Evolutionary conservation across 2,113 vertebrate species (phyloP).

Genomic region (Lathamus discolor): DNA sequence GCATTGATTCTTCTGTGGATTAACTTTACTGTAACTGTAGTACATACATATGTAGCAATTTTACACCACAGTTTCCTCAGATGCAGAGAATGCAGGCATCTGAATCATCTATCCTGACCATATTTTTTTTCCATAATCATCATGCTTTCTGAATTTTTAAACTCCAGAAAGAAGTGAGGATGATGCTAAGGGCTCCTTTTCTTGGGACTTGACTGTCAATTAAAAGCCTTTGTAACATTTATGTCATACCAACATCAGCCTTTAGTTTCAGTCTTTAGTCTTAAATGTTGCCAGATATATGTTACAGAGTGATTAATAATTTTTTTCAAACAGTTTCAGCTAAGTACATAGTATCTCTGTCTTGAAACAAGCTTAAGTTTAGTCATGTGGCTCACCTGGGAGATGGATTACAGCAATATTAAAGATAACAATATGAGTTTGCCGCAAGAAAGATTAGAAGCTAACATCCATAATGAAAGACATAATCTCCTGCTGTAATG

Average conservation of each 20-base stretch:
- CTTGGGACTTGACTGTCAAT: not conserved
- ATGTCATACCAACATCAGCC: not conserved
- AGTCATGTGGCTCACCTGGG: not conserved
- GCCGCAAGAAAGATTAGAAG: not conserved
- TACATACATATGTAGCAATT: not conserved
- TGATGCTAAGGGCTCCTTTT: not conserved
- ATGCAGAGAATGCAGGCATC: not conserved
- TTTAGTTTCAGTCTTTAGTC: not conserved
- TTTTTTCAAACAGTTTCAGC: not conserved
- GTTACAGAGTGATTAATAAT: not conserved
- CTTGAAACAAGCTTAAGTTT: not conserved
- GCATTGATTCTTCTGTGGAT: not conserved
- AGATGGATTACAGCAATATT: not conserved
- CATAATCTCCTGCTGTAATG: not conserved
- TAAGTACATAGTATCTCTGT: not conserved
- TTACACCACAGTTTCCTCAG: not conserved
- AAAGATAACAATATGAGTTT: not conserved
- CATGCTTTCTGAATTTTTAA: not conserved
- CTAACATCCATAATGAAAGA: not conserved
- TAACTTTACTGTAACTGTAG: not conserved
- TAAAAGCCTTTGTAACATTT: not conserved
- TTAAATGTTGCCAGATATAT: not conserved
- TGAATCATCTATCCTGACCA: not conserved
- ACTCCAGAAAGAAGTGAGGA: not conserved
- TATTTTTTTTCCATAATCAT: not conserved